phyloP scores from a whole-genome alignment of 2,113 vertebrate species.

The Dipodomys stephensi region DNA sequence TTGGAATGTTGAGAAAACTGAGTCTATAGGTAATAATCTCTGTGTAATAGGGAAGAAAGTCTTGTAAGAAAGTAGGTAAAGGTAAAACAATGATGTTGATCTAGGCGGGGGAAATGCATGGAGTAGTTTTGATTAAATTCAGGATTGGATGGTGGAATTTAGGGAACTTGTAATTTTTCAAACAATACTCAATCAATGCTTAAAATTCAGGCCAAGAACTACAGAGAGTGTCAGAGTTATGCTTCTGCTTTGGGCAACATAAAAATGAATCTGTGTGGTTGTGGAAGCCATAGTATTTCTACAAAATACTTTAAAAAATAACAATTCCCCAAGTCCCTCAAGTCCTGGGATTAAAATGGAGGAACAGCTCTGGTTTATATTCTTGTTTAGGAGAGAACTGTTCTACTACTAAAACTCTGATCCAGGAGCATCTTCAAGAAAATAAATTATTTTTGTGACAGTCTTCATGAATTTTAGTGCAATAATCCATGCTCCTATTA shows the following conservation, averaged over 20 bases:
- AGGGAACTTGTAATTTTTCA: neutral
- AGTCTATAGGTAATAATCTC: too few species aligned
- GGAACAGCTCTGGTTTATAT: neutral
- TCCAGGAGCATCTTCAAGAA: neutral
- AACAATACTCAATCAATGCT: neutral
- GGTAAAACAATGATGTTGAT: neutral
- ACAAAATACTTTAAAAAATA: neutral
- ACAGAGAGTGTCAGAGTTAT: rapidly evolving
- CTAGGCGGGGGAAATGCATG: neutral
- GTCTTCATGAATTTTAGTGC: neutral
- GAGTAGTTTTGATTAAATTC: neutral
- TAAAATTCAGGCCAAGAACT: neutral
- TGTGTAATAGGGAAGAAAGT: neutral
- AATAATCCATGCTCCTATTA: neutral
- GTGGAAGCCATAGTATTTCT: neutral
- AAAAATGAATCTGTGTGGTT: neutral
- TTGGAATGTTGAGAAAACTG: neutral
- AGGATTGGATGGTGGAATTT: neutral
- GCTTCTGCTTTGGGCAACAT: neutral
- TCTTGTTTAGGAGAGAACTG: neutral
- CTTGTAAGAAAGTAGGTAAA: neutral
- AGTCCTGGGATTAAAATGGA: neutral
- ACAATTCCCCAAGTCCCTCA: neutral
- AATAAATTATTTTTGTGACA: conserved; percentile 1
- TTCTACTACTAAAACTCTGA: neutral